These are phyloP conservation scores for Cantharis nigra DNA, from an alignment of 2,888 invertebrate species.

Conservation along the genomic window DNA sequence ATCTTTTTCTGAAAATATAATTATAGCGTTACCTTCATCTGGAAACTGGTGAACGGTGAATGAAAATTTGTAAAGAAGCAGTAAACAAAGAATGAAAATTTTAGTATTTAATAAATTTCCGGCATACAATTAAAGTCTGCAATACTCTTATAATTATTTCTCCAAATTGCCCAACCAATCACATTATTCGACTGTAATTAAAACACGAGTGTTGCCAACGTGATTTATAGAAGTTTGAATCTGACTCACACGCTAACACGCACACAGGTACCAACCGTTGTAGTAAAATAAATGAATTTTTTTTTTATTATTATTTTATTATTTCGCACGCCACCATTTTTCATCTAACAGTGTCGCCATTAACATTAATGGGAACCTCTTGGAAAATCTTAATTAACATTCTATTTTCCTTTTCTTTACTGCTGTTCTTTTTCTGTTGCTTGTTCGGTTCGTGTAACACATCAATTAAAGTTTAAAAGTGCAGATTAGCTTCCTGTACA, in stretches of 20 bases:
- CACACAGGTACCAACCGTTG: slow-evolving; percentile 32
- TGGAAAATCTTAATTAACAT: neutral
- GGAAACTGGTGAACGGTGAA: neutral
- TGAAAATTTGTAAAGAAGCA: slow-evolving; percentile 2
- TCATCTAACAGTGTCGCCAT: slow-evolving; percentile 16
- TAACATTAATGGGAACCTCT: neutral
- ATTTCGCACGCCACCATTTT: slow-evolving; percentile 29
- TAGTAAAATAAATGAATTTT: slow-evolving; percentile 36
- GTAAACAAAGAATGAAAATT: slow-evolving; percentile 15
- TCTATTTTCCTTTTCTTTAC: neutral
- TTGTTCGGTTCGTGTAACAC: neutral
- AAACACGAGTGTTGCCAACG: slow-evolving; percentile 34
- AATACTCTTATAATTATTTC: slow-evolving; percentile 34
- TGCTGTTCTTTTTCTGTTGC: neutral
- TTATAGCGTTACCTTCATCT: neutral
- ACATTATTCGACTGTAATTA: slow-evolving; percentile 38
- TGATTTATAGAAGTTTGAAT: slow-evolving; percentile 34
- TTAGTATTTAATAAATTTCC: slow-evolving; percentile 29
- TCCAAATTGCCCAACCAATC: slow-evolving; percentile 32
- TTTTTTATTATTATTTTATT: slow-evolving; percentile 13
- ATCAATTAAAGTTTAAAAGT: neutral
- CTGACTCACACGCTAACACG: slow-evolving; percentile 39
- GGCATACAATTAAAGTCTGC: slow-evolving; percentile 32
- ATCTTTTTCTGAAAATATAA: neutral
- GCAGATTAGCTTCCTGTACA: neutral